These are phyloP conservation scores for Pasiphila rectangulata DNA, from an alignment of 2,888 invertebrate genomes.

Conservation along the genomic window DNA sequence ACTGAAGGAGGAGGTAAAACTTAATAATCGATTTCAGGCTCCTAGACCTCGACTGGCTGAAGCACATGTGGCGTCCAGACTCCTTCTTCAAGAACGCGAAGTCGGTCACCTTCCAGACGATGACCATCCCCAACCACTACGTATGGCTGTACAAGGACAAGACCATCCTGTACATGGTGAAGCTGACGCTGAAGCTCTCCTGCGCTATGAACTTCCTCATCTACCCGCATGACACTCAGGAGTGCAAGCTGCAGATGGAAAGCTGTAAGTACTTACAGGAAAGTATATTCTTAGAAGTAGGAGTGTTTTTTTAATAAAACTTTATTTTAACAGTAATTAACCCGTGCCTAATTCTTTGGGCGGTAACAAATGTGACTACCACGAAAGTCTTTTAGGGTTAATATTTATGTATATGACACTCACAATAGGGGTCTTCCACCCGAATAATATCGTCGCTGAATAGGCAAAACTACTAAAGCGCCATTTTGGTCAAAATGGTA, in stretches of 20 bases:
- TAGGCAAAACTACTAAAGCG: too few relatives aligned
- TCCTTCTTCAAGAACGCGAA: slow-evolving; percentile 97
- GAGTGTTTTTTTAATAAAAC: too few relatives aligned
- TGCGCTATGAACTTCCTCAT: slow-evolving; percentile 97
- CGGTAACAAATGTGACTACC: too few relatives aligned
- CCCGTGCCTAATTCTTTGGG: too few relatives aligned
- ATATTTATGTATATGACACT: too few relatives aligned
- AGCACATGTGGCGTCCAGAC: slow-evolving; percentile 96
- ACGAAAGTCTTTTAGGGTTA: too few relatives aligned
- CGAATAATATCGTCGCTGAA: too few relatives aligned
- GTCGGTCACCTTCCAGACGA: slow-evolving; percentile 95
- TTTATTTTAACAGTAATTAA: too few relatives aligned
- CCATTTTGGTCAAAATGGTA: too few relatives aligned
- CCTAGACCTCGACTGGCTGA: slow-evolving; percentile 93
- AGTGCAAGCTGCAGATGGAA: slow-evolving; percentile 96
- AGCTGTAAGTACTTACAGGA: slow-evolving; percentile 86
- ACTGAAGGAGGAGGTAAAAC: too few relatives aligned
- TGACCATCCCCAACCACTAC: slow-evolving; percentile 97
- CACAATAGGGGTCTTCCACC: too few relatives aligned
- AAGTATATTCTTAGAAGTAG: not conserved
- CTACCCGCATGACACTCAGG: slow-evolving; percentile 96
- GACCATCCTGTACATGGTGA: slow-evolving; percentile 84
- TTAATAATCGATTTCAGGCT: slow-evolving; percentile 73
- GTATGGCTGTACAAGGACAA: slow-evolving; percentile 90
- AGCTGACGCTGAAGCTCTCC: slow-evolving; percentile 92